phyloP scores from a whole-genome alignment of 1,140 invertebrate genomes.

The Cheumatopsyche charites region DNA sequence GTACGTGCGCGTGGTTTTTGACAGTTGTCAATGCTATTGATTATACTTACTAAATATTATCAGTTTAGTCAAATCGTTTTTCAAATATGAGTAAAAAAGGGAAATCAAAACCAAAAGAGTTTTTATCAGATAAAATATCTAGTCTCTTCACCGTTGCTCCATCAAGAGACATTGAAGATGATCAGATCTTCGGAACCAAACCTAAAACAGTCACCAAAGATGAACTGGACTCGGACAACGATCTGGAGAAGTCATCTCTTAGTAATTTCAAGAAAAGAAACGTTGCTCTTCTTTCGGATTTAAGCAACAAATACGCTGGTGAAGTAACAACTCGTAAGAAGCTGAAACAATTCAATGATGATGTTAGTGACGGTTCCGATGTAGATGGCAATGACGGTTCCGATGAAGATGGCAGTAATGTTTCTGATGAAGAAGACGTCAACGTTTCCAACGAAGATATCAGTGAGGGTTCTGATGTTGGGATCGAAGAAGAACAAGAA shows the following conservation, averaged over 20 bases:
- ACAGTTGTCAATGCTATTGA: conserved; percentile 28
- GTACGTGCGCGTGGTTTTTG: conserved; percentile 12
- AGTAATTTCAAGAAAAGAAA: conserved; percentile 70
- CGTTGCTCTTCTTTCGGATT: conserved; percentile 68
- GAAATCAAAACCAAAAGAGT: conserved; percentile 50
- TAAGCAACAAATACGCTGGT: conserved; percentile 75
- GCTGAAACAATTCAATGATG: conserved; percentile 51
- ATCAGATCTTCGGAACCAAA: conserved; percentile 60
- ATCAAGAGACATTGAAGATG: conserved; percentile 62
- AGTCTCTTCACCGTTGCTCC: conserved; percentile 63
- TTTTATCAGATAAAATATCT: conserved; percentile 66
- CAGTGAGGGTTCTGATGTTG: too few relatives aligned
- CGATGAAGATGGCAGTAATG: conserved; percentile 44
- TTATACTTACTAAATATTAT: neutral
- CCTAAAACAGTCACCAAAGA: conserved; percentile 59
- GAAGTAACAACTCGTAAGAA: conserved; percentile 68
- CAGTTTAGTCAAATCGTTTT: neutral
- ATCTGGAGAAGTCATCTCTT: conserved; percentile 63
- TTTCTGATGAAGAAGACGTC: conserved; percentile 48
- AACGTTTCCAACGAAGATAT: conserved; percentile 27
- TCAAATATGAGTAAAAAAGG: conserved; percentile 55
- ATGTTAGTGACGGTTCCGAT: conserved; percentile 32
- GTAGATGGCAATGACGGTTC: conserved; percentile 45
- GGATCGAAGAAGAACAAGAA: too few relatives aligned
- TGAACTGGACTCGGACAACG: conserved; percentile 59